Conservation (phyloP, 2,888 invertebrate species). For the Euplexia lucipara region DNA sequence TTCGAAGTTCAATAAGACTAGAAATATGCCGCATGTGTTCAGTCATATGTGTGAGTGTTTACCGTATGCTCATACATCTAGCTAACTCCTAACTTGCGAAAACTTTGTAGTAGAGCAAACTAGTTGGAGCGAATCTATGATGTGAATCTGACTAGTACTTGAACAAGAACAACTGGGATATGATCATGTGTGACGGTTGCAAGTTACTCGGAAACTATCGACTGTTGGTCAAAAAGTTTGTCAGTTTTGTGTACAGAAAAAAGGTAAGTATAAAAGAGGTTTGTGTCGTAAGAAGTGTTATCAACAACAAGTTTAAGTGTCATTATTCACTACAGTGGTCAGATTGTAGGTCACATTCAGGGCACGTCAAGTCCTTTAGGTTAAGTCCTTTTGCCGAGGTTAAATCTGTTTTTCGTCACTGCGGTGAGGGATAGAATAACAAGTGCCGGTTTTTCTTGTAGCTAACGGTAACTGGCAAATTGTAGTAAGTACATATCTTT, state of each 20-base stretch:
- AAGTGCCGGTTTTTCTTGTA: neutral
- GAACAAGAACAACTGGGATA: constrained; percentile 38
- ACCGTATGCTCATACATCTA: constrained; percentile 1
- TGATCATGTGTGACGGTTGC: constrained; percentile 47
- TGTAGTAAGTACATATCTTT: no score
- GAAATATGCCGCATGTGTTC: neutral
- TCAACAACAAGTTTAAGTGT: constrained; percentile 2
- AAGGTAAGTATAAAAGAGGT: neutral
- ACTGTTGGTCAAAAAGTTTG: constrained; percentile 9
- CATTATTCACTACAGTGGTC: constrained; percentile 24
- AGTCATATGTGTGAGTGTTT: neutral
- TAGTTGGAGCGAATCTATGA: constrained; percentile 40
- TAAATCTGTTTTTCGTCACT: constrained; percentile 23
- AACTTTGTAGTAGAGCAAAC: constrained; percentile 46
- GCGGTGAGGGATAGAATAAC: neutral
- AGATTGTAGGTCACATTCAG: constrained; percentile 25
- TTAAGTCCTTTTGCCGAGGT: constrained; percentile 14
- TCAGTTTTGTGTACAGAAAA: neutral
- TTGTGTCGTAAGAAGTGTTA: neutral
- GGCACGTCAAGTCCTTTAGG: constrained; percentile 17
- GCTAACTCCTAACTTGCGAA: constrained; percentile 51
- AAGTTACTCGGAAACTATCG: constrained; percentile 11
- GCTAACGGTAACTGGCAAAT: no score
- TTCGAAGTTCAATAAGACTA: neutral
- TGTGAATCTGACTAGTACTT: constrained; percentile 43